Conservation (phyloP, 2,888 invertebrate species). For the Malacosoma neustria region DNA sequence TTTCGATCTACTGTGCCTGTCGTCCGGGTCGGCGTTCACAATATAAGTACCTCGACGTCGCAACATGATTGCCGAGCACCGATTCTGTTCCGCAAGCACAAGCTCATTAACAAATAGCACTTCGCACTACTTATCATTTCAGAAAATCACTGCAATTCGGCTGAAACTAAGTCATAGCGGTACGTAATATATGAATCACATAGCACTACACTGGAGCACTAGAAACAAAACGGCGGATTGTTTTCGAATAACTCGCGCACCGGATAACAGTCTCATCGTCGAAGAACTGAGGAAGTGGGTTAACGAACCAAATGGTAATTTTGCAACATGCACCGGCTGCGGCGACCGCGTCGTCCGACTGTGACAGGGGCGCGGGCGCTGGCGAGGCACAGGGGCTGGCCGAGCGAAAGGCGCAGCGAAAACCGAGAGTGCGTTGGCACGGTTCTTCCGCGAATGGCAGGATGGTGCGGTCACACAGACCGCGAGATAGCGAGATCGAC, state of each 20-base stretch:
- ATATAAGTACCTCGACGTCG: conserved; percentile 62
- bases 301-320: conserved; percentile 58
- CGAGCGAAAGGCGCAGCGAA: conserved; percentile 59
- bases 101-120: conserved; percentile 16
- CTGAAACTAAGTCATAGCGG: conserved; percentile 11
- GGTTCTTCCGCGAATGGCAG: conserved; percentile 58
- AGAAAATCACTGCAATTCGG: conserved; percentile 9
- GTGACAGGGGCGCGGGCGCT: conserved; percentile 48
- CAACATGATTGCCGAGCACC: conserved; percentile 38
- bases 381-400: conserved; percentile 34
- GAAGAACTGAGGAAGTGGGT: conserved; percentile 44
- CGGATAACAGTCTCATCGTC: conserved; percentile 31
- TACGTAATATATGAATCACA: conserved; percentile 3
- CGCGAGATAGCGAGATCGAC: conserved; percentile 62
- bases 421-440: conserved; percentile 62
- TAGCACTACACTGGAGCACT: background rate
- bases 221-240: conserved; percentile 26
- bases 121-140: conserved; percentile 21
- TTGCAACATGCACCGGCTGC: conserved; percentile 51
- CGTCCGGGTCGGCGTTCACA: conserved; percentile 49
- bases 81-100: conserved; percentile 12
- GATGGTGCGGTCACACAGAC: conserved; percentile 44
- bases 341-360: conserved; percentile 41
- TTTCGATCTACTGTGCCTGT: conserved; percentile 32
- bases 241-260: conserved; percentile 39